Conservation (phyloP, 2,797 vertebrate species). For the Falco columbarius region DNA sequence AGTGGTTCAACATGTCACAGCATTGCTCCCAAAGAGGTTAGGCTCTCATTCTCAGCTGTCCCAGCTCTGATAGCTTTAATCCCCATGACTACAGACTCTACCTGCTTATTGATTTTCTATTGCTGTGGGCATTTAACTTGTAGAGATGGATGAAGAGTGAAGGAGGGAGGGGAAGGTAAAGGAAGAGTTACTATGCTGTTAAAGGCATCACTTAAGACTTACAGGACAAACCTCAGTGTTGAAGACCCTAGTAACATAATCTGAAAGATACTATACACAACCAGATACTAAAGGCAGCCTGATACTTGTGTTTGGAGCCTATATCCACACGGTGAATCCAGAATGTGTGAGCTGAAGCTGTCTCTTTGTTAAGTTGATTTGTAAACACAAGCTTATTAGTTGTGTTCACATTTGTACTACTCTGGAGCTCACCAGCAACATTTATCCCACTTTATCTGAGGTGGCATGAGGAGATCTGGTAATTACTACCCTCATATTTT, state of each 20-base stretch:
- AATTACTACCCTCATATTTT: background rate
- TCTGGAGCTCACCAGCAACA: background rate
- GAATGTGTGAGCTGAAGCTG: background rate
- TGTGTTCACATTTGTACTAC: background rate
- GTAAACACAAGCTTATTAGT: slow-evolving; percentile 3
- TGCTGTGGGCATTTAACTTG: slow-evolving; percentile 44
- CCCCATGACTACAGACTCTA: background rate
- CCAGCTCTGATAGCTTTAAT: slow-evolving; percentile 36
- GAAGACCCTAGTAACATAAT: background rate
- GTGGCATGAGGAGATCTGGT: background rate
- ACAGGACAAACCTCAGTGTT: background rate
- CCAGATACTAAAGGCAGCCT: background rate
- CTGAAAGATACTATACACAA: background rate
- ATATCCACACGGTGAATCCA: background rate
- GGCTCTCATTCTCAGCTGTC: slow-evolving; percentile 48
- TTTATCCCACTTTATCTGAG: slow-evolving; percentile 1
- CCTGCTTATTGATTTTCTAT: slow-evolving; percentile 49
- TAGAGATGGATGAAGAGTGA: background rate
- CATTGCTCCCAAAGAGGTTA: slow-evolving; percentile 28
- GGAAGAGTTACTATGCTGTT: background rate
- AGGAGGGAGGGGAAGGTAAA: background rate
- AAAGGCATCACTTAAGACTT: background rate
- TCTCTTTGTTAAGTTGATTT: background rate
- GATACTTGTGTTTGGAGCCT: background rate
- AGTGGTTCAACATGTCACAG: slow-evolving; percentile 47